Percentiles rank a stretch among this genome's conserved stretches.
phyloP scores from a whole-genome alignment of 2,888 invertebrate genomes.

The Synanthedon formicaeformis region DNA sequence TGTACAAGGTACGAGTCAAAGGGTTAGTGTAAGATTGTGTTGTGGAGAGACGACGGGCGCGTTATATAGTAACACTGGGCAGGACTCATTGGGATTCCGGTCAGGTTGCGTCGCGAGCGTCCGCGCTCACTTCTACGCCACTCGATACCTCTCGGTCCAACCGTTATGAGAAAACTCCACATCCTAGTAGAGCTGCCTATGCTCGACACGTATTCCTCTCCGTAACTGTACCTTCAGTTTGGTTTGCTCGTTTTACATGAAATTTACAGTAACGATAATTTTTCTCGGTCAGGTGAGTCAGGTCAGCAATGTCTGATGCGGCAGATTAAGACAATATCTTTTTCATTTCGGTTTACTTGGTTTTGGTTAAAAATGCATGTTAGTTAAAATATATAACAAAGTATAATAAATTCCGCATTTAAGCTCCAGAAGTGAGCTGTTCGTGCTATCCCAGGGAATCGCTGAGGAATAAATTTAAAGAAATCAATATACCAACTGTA shows the following conservation, averaged over 20 bases:
- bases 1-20: constrained; percentile 11
- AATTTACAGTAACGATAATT: constrained; percentile 9
- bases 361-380: too few relatives aligned
- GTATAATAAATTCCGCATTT: too few relatives aligned
- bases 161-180: constrained; percentile 49
- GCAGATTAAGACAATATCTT: too few relatives aligned
- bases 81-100: constrained; percentile 53
- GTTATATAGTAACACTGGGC: constrained; percentile 52
- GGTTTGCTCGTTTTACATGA: constrained; percentile 18
- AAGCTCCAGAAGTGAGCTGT: too few relatives aligned
- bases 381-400: too few relatives aligned
- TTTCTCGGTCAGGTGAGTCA: constrained; percentile 12
- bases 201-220: constrained; percentile 38
- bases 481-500: too few relatives aligned
- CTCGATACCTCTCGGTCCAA: constrained; percentile 38
- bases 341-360: too few relatives aligned
- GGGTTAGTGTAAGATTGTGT: constrained; percentile 27
- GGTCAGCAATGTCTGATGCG: background rate
- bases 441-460: too few relatives aligned
- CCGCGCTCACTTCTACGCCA: constrained; percentile 37
- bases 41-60: constrained; percentile 23
- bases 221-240: constrained; percentile 33
- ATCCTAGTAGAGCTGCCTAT: constrained; percentile 37
- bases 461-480: too few relatives aligned
- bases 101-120: constrained; percentile 37